Evolutionary conservation across 2,888 invertebrate genomes (phyloP), one percentile per base, ranked within the genome.

Genomic region (Aspidiotus rigidus): DNA sequence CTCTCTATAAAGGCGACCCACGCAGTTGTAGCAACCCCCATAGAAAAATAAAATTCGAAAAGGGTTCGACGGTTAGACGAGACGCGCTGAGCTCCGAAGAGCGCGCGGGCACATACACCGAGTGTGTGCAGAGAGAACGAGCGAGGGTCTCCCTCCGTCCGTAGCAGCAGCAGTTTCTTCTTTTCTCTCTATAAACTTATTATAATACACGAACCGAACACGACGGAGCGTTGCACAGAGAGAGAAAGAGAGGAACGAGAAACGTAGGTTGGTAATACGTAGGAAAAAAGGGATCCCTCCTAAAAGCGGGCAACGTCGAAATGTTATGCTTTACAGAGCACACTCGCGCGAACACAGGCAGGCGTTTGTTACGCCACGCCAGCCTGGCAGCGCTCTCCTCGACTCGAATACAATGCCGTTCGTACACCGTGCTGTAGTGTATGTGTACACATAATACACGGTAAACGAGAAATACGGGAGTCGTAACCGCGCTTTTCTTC

Each of bases 251-350:
- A 49, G 49, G n/a, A 49, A 49, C 10, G 49, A 49, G 49, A 49
- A 49, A 11, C 49, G 11, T n/a, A 41, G 15, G 60, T 40, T 60
- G 59, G 60, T 41, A 28, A 44, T 41, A 62, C 28, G 44, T 62
- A 42, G 41, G 17, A n/a, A 49, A 49, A 49, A 49, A 59, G 67
- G 67, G 59, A 67, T 67, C 67, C 67, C 60, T 60, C 8, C 56
- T 59, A 49, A 39, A 42, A 57, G 59, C 42, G 39, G 60, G 53
- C 64, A 59, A 28, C 28, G 28, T 28, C 59, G 53, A 57, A 67
- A 67, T 67, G 67, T 67, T 67, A 67, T 49, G 60, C 67, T 67
- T 57, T 56, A 67, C 59, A 39, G 53, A 66, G 44, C 59, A 67
- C 53, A 60, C 57, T 44, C 63, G 63, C 53, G 39, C 53, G 63